Base-by-base conservation (phyloP, 2,113 vertebrate genomes). In the Corythaeola cristata region DNA sequence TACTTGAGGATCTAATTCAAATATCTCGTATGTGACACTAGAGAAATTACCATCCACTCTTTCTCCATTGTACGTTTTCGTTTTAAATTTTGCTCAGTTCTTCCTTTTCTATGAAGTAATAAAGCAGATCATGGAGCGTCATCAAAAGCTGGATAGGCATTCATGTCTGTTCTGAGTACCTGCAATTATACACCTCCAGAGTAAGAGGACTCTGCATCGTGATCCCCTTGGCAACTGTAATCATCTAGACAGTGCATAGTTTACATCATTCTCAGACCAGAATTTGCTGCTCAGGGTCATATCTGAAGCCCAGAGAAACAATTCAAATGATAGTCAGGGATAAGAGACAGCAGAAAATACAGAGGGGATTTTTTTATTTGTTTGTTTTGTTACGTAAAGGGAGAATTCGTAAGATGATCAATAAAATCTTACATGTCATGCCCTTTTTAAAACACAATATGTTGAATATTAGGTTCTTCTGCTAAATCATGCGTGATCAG, bases 81-180 rank as follows among this genome's bases (percentile, higher is more conserved):
- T 64, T 88, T 82, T 58, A 76, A 47, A 53, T 76, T 88, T 90
- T 82, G 6, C 18, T 88, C 30, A 77, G 8, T 59, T 90, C 33
- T 9, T 88, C 37, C 62, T 50, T 82, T 64, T 60, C 55, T 59
- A 2, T 80, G 41, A 87, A 84, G 67, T 84, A 81, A 71, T 60
- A 79, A 58, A 59, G 22, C 41, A 91, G 91, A 69, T 91, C 50
- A 78, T 76, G 30, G 79, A 79, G n/a, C 63, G 91, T 76, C 39
- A 88, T 60, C 20, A 64, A 68, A 88, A 78, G 15, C 82, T 35
- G 50, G 71, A 64, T 85, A 91, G 73, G 11, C 14, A 69, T 95
- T 85, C 35, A 10, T 75, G 58, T 93, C 39, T 95, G 15, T 97
- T 97, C 62, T 72, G 50, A 96, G 89, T 37, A 91, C 66, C 53